Evolutionary conservation across 1,140 invertebrate genomes (phyloP).

Genomic region (Drosophila lowei): DNA sequence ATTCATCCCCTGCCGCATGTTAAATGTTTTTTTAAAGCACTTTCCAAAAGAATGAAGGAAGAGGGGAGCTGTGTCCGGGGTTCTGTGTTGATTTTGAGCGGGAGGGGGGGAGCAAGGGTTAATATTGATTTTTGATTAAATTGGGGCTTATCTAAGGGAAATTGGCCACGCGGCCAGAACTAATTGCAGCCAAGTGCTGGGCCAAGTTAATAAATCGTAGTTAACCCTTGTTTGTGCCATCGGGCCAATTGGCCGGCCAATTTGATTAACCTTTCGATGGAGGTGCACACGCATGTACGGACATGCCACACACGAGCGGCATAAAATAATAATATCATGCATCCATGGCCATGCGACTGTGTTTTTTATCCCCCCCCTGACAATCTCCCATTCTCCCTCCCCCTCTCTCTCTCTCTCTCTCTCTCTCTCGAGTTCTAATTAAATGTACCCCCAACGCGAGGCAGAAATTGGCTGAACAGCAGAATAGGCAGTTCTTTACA

Average conservation of each 20-base stretch:
- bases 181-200: neutral
- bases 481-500: slow-evolving; percentile 1
- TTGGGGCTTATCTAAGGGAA: slow-evolving; percentile 37
- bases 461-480: slow-evolving; percentile 22
- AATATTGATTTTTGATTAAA: slow-evolving; percentile 72
- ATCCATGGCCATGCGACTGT: slow-evolving; percentile 23
- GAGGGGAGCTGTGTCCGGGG: neutral
- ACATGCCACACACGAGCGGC: too few relatives aligned
- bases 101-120: slow-evolving; percentile 4
- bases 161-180: slow-evolving; percentile 38
- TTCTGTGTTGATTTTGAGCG: slow-evolving; percentile 50
- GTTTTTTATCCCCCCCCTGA: neutral
- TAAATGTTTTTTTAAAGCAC: slow-evolving; percentile 48
- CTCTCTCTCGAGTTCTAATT: slow-evolving; percentile 10
- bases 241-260: slow-evolving; percentile 35
- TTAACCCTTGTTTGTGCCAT: slow-evolving; percentile 21
- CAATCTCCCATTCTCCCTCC: too few relatives aligned
- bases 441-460: slow-evolving; percentile 13
- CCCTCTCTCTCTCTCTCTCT: too few relatives aligned
- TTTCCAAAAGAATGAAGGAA: slow-evolving; percentile 42
- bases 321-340: slow-evolving; percentile 23
- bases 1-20: neutral
- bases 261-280: slow-evolving; percentile 32
- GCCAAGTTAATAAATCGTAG: slow-evolving; percentile 36
- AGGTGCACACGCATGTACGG: neutral